Conservation (phyloP, 2,888 invertebrate genomes). For the Cyaniris semiargus region DNA sequence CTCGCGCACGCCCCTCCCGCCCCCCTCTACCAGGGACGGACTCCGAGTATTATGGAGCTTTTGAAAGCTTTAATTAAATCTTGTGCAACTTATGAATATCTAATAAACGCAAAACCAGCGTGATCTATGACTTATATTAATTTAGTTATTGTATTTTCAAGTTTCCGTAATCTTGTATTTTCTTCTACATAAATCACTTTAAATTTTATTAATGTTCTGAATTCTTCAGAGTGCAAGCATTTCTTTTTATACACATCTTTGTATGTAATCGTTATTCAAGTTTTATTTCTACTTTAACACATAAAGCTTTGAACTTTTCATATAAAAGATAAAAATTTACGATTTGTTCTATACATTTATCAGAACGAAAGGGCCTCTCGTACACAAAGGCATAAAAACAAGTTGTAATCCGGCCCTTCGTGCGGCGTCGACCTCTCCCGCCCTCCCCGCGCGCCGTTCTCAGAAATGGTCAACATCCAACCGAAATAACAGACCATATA, state of each 20-base stretch:
- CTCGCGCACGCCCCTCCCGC: constrained; percentile 64
- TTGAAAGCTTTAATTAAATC: constrained; percentile 28
- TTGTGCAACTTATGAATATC: background rate
- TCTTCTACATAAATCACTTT: too few relatives aligned
- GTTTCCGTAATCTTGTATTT: too few relatives aligned
- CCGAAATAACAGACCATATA: constrained; percentile 74
- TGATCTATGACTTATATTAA: background rate
- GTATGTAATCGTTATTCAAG: too few relatives aligned
- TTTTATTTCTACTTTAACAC: background rate
- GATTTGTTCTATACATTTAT: background rate
- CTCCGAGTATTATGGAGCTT: constrained; percentile 39
- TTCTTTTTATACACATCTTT: too few relatives aligned
- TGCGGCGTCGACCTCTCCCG: constrained; percentile 78
- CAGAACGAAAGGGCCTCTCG: background rate
- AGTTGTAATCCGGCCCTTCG: constrained; percentile 60
- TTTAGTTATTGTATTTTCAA: too few relatives aligned
- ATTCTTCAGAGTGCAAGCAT: too few relatives aligned
- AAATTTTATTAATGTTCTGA: too few relatives aligned
- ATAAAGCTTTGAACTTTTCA: background rate
- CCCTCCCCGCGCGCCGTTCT: constrained; percentile 68
- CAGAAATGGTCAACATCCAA: constrained; percentile 74
- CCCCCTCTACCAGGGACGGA: constrained; percentile 55
- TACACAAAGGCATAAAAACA: background rate
- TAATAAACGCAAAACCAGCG: background rate
- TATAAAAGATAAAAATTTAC: background rate